Evolutionary conservation across 2,797 vertebrate genomes (phyloP), one percentile per base, ranked within the genome.

Genomic region (Crocodylus rhombifer): DNA sequence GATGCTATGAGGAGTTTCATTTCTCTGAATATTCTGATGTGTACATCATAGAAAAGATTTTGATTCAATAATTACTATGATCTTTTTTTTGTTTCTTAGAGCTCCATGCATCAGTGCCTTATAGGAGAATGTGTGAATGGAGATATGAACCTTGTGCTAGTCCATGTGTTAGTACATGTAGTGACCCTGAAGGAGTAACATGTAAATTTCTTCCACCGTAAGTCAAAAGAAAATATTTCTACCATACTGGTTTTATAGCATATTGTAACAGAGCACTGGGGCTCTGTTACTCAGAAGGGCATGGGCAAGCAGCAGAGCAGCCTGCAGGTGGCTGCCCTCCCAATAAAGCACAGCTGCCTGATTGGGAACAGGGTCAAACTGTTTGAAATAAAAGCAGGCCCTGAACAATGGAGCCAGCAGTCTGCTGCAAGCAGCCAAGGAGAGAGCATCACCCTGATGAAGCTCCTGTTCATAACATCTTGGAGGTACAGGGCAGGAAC

Each of bases 41-140:
- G 42, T 63, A 18, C 23, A 0, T 57, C 78, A 28, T 25, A 82
- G 58, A 82, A 87, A 87, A 91, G 4, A 7, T 5, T 57, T n/a
- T 15, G 58, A 42, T 30, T n/a, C 13, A 82, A 17, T 33, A n/a
- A 3, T 26, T 83, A 20, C 15, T 55, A 21, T 5, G 51, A 7
- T 1, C 10, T 33, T 93, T 74, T 89, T 16, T 25, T 73, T 89
- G 64, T 89, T 77, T 95, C 90, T 76, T 97, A 99, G 99, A 99
- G 97, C 99, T 99, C 86, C 98, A 95, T 92, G 98, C 98, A 62
- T 98, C 98, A 76, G 99, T 99, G 85, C 99, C 99, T 42, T 99
- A 99, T 26, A 98, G 99, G 91, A 98, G 99, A 96, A 99, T 99
- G 98, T 99, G 99, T 92, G 99, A 99, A 96, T 99, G 99, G 99